Evolutionary conservation across 2,113 vertebrate genomes (phyloP), one percentile per base, ranked within the genome.

Genomic region (Baryphthengus martii): DNA sequence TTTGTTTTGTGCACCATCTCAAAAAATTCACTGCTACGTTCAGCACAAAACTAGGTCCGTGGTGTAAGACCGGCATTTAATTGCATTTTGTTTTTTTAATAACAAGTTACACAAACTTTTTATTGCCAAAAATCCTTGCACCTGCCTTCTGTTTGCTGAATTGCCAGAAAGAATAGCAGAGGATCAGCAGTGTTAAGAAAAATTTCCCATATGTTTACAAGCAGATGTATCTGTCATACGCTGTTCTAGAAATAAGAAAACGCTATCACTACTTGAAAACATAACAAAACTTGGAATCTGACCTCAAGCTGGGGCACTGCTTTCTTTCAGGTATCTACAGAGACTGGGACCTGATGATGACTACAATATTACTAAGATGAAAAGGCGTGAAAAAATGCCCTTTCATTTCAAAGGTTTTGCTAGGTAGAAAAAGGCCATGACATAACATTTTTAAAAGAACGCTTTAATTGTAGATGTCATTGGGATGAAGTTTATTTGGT

Each of bases 131-230:
- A 76, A 49, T 58, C 89, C 55, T 76, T 53, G 78, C 84, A 94
- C 78, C 87, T 96, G 89, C 89, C 71, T 94, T 89, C 74, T 82
- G 85, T 76, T 88, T 95, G 94, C 89, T 88, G 94, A 94, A 62
- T 70, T 76, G 88, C 93, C 94, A 79, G 63, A 85, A 85, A 62
- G 67, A 92, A 89, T 37, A 95, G 79, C 7, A 84, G 68, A 65
- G 89, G 49, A 40, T 84, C 89, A 89, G 73, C 86, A 95, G 70
- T 11, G 80, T 93, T 74, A 90, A 59, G 89, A 94, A 91, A 95
- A 93, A 70, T 21, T 55, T 47, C 71, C 88, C 85, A 55, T 93
- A 79, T 95, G 93, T 71, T 96, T 91, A 61, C 71, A 91, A 83
- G 93, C 87, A 93, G 93, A 93, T 92, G 92, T 39, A 82, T 23